Evolutionary conservation across 2,113 vertebrate genomes (phyloP).

Genomic region (Laterallus jamaicensis): DNA sequence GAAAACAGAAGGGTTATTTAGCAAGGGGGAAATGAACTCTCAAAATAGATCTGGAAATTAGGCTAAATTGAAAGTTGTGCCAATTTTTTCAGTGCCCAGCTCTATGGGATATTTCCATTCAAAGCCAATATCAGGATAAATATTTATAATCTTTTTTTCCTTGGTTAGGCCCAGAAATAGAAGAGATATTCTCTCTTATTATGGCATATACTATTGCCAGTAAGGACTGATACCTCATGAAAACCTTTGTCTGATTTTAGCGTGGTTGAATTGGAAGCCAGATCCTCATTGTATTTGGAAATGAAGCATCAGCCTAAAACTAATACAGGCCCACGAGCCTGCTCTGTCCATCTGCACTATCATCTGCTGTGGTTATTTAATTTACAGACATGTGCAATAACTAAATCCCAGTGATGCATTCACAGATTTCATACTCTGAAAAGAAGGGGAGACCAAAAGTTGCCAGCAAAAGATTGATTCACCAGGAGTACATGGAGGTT

Average conservation of each 20-base stretch:
- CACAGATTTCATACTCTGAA: neutral
- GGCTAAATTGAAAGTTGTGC: neutral
- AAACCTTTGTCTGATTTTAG: constrained; percentile 15
- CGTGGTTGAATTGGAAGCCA: neutral
- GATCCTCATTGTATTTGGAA: constrained; percentile 32
- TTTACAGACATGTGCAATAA: constrained; percentile 26
- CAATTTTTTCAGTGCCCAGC: neutral
- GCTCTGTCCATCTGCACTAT: neutral
- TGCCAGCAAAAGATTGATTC: neutral
- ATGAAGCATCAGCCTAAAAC: neutral
- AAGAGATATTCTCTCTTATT: neutral
- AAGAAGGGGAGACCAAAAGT: neutral
- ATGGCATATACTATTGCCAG: neutral
- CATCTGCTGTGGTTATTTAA: constrained; percentile 6
- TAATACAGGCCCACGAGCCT: neutral
- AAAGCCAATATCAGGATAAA: neutral
- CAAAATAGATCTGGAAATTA: neutral
- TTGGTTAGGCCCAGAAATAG: neutral
- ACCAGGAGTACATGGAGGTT: neutral
- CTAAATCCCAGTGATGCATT: neutral
- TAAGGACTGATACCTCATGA: neutral
- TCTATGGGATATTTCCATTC: neutral
- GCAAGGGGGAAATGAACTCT: neutral
- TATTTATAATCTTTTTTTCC: neutral
- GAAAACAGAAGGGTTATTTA: neutral